phyloP scores from a whole-genome alignment of 2,888 invertebrate genomes.

The Theretra japonica region DNA sequence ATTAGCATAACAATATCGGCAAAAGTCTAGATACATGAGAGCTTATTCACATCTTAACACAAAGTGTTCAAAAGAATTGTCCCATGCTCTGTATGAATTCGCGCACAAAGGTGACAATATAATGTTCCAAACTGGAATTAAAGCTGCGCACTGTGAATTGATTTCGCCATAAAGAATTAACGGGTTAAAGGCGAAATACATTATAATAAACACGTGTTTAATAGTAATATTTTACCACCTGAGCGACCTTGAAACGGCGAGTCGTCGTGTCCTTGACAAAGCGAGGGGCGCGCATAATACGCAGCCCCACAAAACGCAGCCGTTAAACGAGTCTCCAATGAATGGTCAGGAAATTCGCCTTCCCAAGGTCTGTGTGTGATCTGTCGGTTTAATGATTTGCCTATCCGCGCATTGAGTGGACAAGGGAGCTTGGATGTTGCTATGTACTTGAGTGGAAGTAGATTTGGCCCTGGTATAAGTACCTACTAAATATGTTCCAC shows the following conservation, averaged over 20 bases:
- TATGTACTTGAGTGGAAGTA: constrained; percentile 28
- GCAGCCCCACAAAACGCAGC: constrained; percentile 40
- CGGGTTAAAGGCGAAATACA: constrained; percentile 16
- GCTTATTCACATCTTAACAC: background rate
- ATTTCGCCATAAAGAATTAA: constrained; percentile 5
- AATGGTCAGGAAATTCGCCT: constrained; percentile 36
- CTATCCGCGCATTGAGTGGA: constrained; percentile 38
- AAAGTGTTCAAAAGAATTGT: background rate
- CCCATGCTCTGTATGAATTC: background rate
- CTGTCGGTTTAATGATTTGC: constrained; percentile 47
- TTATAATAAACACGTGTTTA: constrained; percentile 29
- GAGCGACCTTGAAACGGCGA: constrained; percentile 29
- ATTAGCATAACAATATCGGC: background rate
- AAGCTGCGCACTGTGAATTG: background rate
- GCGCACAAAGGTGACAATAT: background rate
- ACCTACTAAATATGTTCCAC: background rate
- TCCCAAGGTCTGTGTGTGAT: constrained; percentile 36
- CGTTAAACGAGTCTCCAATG: constrained; percentile 49
- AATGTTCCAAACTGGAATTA: background rate
- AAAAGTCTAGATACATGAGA: background rate
- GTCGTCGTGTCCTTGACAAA: constrained; percentile 29
- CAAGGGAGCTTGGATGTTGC: constrained; percentile 29
- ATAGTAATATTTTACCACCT: constrained; percentile 18
- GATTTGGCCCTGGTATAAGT: background rate
- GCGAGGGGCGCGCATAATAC: constrained; percentile 46